Conservation (phyloP, 2,113 vertebrate species). For the Hucho hucho region DNA sequence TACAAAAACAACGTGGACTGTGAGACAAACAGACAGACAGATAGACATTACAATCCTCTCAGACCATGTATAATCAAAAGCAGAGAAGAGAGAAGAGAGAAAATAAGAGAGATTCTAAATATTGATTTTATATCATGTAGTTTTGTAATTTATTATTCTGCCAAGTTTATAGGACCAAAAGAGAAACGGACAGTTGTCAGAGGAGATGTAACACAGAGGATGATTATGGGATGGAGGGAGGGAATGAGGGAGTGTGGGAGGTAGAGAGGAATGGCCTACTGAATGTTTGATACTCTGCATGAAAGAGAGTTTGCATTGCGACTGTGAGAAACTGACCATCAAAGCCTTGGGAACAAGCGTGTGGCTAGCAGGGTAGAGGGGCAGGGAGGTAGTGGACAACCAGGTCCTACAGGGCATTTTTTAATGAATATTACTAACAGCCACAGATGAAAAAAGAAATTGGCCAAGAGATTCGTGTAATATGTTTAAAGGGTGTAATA, state of each 20-base stretch:
- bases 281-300: slow-evolving; percentile 34
- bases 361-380: not conserved
- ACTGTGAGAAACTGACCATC: slow-evolving; percentile 32
- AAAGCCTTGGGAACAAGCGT: slow-evolving; percentile 21
- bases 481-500: no score
- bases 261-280: not conserved
- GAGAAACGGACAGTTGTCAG: slow-evolving; percentile 1
- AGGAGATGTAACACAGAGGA: not conserved
- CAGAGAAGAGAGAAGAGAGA: not conserved
- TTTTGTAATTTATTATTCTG: not conserved
- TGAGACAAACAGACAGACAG: not conserved
- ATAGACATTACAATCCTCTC: not conserved
- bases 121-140: not conserved
- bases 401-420: no score
- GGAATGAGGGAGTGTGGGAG: not conserved
- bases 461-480: no score
- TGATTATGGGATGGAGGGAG: not conserved
- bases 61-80: slow-evolving; percentile 2
- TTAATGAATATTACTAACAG: no score
- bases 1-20: not conserved
- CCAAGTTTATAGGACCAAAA: no score
- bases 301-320: slow-evolving; percentile 33
- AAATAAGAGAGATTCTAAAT: not conserved
- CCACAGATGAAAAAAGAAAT: no score
- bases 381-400: no score